Percentiles rank a stretch among this genome's conserved stretches.
Conservation (phyloP, 2,797 vertebrate species). For the Petrocephalus schoutedeni region DNA sequence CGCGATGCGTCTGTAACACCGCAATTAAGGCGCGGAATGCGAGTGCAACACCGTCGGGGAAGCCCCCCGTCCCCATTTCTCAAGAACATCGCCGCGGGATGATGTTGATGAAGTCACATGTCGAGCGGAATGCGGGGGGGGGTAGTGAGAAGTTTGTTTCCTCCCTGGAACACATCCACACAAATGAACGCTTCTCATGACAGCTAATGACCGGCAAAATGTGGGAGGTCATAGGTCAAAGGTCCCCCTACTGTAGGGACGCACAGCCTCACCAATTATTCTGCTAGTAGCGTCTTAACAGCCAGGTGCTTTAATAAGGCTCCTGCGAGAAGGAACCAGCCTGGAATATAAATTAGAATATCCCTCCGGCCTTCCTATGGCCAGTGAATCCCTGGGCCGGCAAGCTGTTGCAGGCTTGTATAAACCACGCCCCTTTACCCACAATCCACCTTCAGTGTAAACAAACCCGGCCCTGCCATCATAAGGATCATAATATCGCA, state of each 20-base stretch:
- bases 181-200: background rate
- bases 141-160: background rate
- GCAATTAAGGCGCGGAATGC: background rate
- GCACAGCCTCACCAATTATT: background rate
- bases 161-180: background rate
- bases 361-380: background rate
- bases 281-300: background rate
- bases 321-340: background rate
- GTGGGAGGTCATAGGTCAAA: slow-evolving; percentile 10
- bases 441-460: background rate
- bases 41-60: background rate
- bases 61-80: background rate
- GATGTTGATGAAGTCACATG: background rate
- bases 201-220: background rate
- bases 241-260: background rate
- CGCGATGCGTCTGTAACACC: background rate
- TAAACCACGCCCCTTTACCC: background rate
- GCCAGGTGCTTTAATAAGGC: background rate
- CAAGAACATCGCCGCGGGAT: background rate
- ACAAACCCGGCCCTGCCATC: background rate
- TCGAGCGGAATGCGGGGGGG: background rate
- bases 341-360: background rate
- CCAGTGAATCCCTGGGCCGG: background rate
- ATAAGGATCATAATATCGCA: background rate
- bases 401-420: background rate